Evolutionary conservation across 2,888 invertebrate genomes (phyloP).

Genomic region (Spodoptera exigua): DNA sequence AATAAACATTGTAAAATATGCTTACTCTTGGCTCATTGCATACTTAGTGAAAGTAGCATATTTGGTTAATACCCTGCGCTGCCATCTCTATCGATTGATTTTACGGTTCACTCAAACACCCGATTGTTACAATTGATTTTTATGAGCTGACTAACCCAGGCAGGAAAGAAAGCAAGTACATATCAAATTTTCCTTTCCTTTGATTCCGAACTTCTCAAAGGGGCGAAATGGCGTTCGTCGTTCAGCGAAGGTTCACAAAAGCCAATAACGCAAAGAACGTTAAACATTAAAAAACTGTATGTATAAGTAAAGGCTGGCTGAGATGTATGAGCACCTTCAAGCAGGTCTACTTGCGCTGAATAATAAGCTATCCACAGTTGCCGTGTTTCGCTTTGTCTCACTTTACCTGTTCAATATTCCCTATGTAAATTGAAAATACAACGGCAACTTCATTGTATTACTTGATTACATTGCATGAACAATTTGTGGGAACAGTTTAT

Average conservation of each 20-base stretch:
- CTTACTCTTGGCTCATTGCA: no score
- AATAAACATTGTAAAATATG: no score
- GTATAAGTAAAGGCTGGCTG: slow-evolving; percentile 31
- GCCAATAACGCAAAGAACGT: slow-evolving; percentile 29
- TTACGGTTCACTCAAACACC: slow-evolving; percentile 13
- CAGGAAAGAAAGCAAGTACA: slow-evolving; percentile 17
- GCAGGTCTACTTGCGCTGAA: slow-evolving; percentile 46
- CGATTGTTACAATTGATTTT: slow-evolving; percentile 27
- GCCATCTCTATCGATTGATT: slow-evolving; percentile 7
- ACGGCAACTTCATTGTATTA: slow-evolving; percentile 12
- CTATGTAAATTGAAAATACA: slow-evolving; percentile 27
- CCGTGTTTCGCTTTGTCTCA: slow-evolving; percentile 42
- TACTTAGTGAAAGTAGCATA: slow-evolving; percentile 1
- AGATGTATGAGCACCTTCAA: slow-evolving; percentile 43
- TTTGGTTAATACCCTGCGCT: neutral
- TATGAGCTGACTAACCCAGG: slow-evolving; percentile 36
- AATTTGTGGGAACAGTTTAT: slow-evolving; percentile 6
- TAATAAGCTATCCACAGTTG: slow-evolving; percentile 39
- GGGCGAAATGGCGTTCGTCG: slow-evolving; percentile 7
- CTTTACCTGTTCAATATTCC: slow-evolving; percentile 28
- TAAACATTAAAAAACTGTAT: slow-evolving; percentile 39
- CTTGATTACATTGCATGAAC: slow-evolving; percentile 16
- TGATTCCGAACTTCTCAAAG: slow-evolving; percentile 26
- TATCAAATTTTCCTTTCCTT: slow-evolving; percentile 28
- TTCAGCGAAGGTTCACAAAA: slow-evolving; percentile 38